A percentile compares a stretch with the other conserved stretches of the same genome.
Evolutionary conservation across 2,113 vertebrate species (phyloP).

Genomic region (Salvator merianae): DNA sequence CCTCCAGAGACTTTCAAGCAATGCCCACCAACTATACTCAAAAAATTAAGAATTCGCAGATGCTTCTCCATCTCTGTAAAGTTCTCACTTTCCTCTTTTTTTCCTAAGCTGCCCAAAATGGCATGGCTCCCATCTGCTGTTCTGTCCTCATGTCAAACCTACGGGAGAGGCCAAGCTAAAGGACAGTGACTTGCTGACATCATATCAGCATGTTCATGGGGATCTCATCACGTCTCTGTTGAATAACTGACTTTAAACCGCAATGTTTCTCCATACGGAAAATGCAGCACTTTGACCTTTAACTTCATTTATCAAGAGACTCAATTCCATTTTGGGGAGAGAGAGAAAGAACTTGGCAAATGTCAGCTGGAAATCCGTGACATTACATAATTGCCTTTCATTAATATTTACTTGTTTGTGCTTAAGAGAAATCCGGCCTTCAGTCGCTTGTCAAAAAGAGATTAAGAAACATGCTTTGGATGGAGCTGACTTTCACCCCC

Average conservation of each 20-base stretch:
- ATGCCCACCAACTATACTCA: background rate
- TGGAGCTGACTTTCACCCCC: background rate
- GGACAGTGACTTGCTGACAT: too few species aligned
- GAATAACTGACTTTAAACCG: background rate
- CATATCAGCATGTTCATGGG: background rate
- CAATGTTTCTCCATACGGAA: background rate
- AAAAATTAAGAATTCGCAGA: background rate
- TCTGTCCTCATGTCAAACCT: background rate
- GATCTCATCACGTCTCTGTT: background rate
- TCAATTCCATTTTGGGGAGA: background rate
- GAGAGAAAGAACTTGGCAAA: background rate
- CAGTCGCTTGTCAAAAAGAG: slow-evolving; percentile 39
- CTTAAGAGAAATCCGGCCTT: background rate
- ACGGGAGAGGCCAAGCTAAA: background rate
- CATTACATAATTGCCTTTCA: slow-evolving; percentile 14
- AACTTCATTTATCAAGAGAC: background rate
- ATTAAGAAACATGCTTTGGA: slow-evolving; percentile 25
- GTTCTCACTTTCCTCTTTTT: background rate
- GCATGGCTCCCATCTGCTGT: too few species aligned
- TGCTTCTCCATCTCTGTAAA: background rate
- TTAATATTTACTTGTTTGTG: slow-evolving; percentile 53
- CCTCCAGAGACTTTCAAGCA: background rate
- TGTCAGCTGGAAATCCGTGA: background rate
- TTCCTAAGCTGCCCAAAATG: background rate
- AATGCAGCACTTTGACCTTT: background rate